Conservation (phyloP, 2,797 vertebrate species). For the Clarias pachynema region DNA sequence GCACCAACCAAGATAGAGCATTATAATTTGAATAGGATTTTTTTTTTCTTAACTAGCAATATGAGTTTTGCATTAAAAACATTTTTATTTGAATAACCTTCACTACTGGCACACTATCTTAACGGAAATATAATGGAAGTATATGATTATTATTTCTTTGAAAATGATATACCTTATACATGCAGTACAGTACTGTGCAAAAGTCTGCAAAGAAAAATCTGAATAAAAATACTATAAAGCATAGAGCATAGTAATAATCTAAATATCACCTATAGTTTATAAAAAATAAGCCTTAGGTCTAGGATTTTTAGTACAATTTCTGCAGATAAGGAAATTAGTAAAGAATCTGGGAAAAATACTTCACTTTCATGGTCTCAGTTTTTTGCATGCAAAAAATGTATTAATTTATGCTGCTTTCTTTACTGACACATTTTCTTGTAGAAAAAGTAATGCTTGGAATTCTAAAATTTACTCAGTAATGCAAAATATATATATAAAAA, state of each 20-base stretch:
- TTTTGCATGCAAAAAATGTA: neutral
- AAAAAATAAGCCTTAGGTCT: neutral
- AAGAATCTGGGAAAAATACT: neutral
- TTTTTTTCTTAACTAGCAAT: neutral
- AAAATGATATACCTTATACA: no score
- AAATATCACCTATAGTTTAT: neutral
- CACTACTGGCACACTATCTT: neutral
- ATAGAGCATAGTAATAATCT: neutral
- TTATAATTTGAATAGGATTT: neutral
- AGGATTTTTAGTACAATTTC: no score
- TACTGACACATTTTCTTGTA: neutral
- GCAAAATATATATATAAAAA: neutral
- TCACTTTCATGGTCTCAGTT: neutral
- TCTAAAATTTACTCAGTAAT: neutral
- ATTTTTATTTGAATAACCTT: neutral
- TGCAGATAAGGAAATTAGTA: neutral
- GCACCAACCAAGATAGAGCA: neutral
- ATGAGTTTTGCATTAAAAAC: neutral
- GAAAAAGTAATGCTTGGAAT: neutral
- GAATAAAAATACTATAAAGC: neutral
- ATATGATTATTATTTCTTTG: neutral
- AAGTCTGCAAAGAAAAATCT: neutral
- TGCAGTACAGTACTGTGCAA: constrained; percentile 6
- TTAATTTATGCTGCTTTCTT: neutral
- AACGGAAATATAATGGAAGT: neutral